Base-by-base conservation (phyloP, 2,888 invertebrate species). In the Erebia palarica region DNA sequence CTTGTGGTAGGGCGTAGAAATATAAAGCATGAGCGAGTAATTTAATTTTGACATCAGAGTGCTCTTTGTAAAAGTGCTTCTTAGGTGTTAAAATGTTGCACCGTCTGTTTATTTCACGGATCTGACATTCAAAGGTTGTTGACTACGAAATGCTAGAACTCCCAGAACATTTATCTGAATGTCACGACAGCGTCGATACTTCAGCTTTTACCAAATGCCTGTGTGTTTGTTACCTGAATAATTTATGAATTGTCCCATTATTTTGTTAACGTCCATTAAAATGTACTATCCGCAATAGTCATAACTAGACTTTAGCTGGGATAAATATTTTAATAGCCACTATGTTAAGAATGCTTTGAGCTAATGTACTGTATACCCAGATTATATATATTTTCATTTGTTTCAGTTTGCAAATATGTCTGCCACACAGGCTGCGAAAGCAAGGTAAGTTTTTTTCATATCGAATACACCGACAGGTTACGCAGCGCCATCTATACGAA, bases 401-500 rank as follows among this genome's bases (percentile, higher is more conserved):
- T 96, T 96, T 83, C 96, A 96, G 96, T 96, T 77, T 96, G 96
- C 95, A 96, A 96, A 94, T 96, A 96, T 92, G 95, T 96, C 83
- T 96, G 96, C 86, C 96, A 96, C 90, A 95, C 95, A 86, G 93
- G 95, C 75, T 96, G 96, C 92, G 96, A 96, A 88, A 95, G 95
- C 85, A 96, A 96, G 96, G 96, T 96, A 93, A 92, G 95, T 84
- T 66, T n/a, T 59, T 63, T 70, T 68, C 21, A 57, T 36, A 60
- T 57, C 67, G 51, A 27, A 0, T 11, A 55, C 57, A 66, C 53
- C 18, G 4, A 59, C 21, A 5, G 27, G 11, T 21, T 11, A 47
- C n/a, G 51, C 55, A 36, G 69, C 65, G 74, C 74, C 74, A 74
- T 75, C 75, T 75, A 68, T 61, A n/a, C 10, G 13, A 58, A 53